Evolutionary conservation across 2,888 invertebrate species (phyloP), one percentile per base, ranked within the genome.

Genomic region (Synergus gifuensis): DNA sequence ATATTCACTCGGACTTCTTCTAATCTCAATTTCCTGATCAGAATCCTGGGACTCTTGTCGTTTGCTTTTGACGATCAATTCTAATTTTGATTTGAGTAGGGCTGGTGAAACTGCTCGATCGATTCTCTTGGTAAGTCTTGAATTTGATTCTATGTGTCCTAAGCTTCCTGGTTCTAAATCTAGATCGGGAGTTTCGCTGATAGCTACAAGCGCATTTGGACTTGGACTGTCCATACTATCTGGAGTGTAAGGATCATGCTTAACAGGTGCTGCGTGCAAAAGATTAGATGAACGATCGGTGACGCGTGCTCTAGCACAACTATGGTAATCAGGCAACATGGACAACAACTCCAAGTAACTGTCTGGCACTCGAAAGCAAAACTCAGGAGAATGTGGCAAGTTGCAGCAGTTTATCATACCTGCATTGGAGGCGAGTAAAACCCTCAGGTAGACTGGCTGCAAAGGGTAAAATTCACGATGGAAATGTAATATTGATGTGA

Each of bases 391-490:
- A 80, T 86, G 81, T 84, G 88, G 82, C 87, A 90, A 88, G 87
- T 93, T 93, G 94, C 94, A 94, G 93, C 95, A 95, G 90, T 93
- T 93, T 92, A 95, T 93, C 92, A 93, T 96, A 96, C 97, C 97
- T 96, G 96, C 94, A 91, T 96, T 95, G 89, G 94, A 93, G 90
- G 94, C 94, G 87, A 97, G 94, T 92, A 94, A 93, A 93, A 95
- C 94, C 90, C 94, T 95, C 87, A 96, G 94, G 94, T 95, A 96
- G 93, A 97, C 96, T 89, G 97, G 97, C 97, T 97, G 95, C 78
- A 94, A 94, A 90, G 87, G 87, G 88, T 85, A 85, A 87, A 86
- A 76, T 80, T 77, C 46, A 79, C 58, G 63, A 64, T 28, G 46
- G 73, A 73, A 36, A 73, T 73, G 49, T 73, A 73, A 36, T 54